A percentile compares a stretch with the other conserved stretches of the same genome.
Evolutionary conservation across 2,797 vertebrate species (phyloP).

Genomic region (Acanthurus lineatus): DNA sequence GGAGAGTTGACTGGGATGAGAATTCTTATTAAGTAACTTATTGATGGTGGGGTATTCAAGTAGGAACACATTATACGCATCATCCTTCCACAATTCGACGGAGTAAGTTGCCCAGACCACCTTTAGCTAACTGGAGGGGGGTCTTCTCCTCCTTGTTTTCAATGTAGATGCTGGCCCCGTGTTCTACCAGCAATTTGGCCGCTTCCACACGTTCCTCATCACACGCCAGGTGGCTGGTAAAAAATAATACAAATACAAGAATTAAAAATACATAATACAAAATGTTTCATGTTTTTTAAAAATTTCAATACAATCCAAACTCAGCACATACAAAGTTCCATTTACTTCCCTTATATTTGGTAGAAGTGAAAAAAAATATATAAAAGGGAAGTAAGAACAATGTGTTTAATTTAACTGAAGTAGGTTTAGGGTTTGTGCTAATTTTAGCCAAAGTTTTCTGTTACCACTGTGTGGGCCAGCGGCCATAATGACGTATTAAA

Average conservation of each 20-base stretch:
- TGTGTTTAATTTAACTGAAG: background rate
- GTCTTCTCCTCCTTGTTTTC: slow-evolving; percentile 98
- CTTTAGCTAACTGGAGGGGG: slow-evolving; percentile 93
- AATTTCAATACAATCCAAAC: background rate
- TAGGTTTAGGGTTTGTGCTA: background rate
- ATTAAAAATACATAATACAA: background rate
- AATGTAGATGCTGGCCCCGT: slow-evolving; percentile 96
- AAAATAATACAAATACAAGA: background rate
- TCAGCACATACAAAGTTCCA: background rate
- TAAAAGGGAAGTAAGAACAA: background rate
- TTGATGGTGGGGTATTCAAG: slow-evolving; percentile 9
- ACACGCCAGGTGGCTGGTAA: slow-evolving; percentile 93
- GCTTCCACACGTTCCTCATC: slow-evolving; percentile 96
- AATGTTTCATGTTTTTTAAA: background rate
- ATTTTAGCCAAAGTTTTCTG: background rate
- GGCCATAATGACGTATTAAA: background rate
- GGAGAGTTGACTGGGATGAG: slow-evolving; percentile 19
- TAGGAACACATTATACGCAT: slow-evolving; percentile 42
- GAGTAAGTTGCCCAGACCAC: slow-evolving; percentile 88
- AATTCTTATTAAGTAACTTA: slow-evolving; percentile 24
- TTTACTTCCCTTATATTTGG: background rate
- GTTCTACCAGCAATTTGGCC: slow-evolving; percentile 94
- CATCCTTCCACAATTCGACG: slow-evolving; percentile 92
- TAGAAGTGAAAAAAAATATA: too few relatives aligned
- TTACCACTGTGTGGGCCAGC: background rate